phyloP scores from a whole-genome alignment of 2,113 vertebrate genomes.

The Prionailurus viverrinus region DNA sequence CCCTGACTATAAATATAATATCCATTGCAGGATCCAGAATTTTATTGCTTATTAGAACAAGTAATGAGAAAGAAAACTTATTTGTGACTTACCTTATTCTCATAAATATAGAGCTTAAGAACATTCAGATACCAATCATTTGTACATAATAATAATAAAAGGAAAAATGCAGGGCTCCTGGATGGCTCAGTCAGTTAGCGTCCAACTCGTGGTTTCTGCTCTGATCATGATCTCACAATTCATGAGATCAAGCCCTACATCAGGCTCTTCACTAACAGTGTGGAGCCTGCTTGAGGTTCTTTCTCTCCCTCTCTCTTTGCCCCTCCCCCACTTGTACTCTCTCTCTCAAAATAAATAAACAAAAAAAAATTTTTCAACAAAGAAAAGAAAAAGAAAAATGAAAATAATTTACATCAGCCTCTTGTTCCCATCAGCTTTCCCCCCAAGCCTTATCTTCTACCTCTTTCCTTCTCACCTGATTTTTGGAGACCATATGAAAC shows the following conservation, averaged over 20 bases:
- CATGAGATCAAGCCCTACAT: too few species aligned
- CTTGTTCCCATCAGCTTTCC: neutral
- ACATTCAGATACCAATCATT: neutral
- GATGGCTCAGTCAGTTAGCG: too few species aligned
- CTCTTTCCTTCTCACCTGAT: neutral
- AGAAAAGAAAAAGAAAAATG: neutral
- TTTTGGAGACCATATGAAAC: neutral
- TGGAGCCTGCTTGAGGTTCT: too few species aligned
- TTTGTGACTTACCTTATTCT: neutral
- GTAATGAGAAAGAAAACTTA: neutral
- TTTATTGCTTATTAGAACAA: neutral
- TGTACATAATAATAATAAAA: neutral
- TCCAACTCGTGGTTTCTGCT: too few species aligned
- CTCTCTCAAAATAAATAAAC: too few species aligned
- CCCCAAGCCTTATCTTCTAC: neutral
- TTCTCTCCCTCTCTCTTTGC: too few species aligned
- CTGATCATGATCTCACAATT: too few species aligned
- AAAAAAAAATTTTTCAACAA: too few species aligned
- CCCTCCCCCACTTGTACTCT: too few species aligned
- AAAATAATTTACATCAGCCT: neutral
- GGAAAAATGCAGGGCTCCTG: too few species aligned
- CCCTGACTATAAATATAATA: neutral
- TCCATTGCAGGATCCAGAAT: neutral
- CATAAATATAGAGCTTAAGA: neutral
- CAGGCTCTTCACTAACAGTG: too few species aligned